Evolutionary conservation across 1,140 invertebrate genomes (phyloP), one percentile per base, ranked within the genome.

Genomic region (Cecropterus lyciades): DNA sequence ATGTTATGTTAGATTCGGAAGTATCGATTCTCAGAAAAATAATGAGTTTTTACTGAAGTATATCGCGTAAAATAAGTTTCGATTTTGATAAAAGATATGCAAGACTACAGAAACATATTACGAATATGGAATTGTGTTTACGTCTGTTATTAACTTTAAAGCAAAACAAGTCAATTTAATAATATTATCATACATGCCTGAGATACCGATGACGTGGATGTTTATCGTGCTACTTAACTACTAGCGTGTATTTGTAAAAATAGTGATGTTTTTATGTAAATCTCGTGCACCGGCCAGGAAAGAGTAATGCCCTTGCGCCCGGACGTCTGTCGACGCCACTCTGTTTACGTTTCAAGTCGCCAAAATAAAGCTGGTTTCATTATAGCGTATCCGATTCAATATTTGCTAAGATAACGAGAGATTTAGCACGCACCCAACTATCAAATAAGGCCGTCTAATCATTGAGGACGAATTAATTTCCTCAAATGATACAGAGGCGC

Each of bases 261-360:
- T 60, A 46, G 57, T 33, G 16, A 40, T 62, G 46, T 49, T 62
- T 40, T 17, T 24, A 52, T 40, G 49, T 63, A 63, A 63, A 62
- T 62, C 16, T 16, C 40, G 66, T 68, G 53, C 51, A 60, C 64
- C 52, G 63, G 48, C 69, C 49, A 65, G 66, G 71, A 72, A 69
- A 75, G 81, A 79, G 75, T 78, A 85, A 80, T 66, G 83, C 69
- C 80, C 85, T 75, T 57, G 16, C 67, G 79, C 59, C 84, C 85
- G 84, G 80, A 73, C 82, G 73, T 67, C 60, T 70, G 65, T 56
- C 68, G 57, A 17, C 11, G 24, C 14, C 53, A 48, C 72, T 72
- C 62, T 82, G 76, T 85, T 83, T 84, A 84, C 72, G 53, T 72
- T 77, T 73, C 65, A 62, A 69, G 72, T 68, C 63, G 64, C 79